Evolutionary conservation across 37 sponge, comb jelly and placozoan species (phyloP), one percentile per base, ranked within the genome.

Genomic region (Mnemiopsis leidyi): DNA sequence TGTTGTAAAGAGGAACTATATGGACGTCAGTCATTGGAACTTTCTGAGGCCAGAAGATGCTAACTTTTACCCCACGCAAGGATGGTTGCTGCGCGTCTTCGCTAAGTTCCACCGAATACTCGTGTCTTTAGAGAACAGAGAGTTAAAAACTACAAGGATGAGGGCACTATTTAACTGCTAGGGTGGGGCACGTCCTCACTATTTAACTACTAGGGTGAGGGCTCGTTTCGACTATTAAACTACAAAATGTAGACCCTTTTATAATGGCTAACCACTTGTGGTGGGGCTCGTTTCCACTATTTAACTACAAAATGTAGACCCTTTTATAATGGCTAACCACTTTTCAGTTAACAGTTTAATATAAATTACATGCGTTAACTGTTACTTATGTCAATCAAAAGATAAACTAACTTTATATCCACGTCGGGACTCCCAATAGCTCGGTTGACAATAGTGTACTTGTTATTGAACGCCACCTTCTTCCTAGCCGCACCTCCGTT

Each of bases 1-100:
- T 16, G 30, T 85, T 85, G 90, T 40, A 38, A 7, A 85, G 90
- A 36, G 90, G 90, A 2, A 85, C 90, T 0, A 85, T 38, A 61
- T 29, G 36, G 38, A 85, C 26, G 7, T 85, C 36, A 28, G 38
- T 35, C 25, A 36, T 29, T 20, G 40, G 32, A 16, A 85, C 90
- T 40, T 38, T 23, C 23, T 85, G 40, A 3, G 90, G 90, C 90
- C 90, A 85, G 61, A 25, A 85, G 18, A 85, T 40, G 61, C 23
- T n/a, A 0, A 85, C 26, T n/a, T 39, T 39, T 0, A 85, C 36
- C 29, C 36, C 36, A 2, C 26, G 24, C 23, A 85, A 9, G 3
- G 25, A 21, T 1, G 61, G 38, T 26, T 85, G 38, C 18, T 29
- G 36, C 26, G 90, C 32, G 61, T 85, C 23, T 28, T 85, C 90